Percentiles rank a stretch among this genome's conserved stretches.
Evolutionary conservation across 2,888 invertebrate genomes (phyloP).

Genomic region (Eudemis profundana): DNA sequence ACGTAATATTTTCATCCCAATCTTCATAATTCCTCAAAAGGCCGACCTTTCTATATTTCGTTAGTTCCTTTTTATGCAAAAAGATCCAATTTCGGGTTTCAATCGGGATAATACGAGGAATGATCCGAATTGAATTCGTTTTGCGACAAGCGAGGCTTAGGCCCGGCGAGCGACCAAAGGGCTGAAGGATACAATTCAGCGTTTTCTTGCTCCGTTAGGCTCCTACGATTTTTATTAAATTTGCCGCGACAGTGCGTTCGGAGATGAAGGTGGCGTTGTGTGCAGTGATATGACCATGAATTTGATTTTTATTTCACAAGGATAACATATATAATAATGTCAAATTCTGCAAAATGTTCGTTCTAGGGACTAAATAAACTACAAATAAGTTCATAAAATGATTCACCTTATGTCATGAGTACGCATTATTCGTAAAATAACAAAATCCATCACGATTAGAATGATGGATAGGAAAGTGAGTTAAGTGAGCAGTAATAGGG

Average conservation of each 20-base stretch:
- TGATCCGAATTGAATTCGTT: constrained; percentile 82
- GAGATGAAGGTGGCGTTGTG: constrained; percentile 14
- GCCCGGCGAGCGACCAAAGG: constrained; percentile 49
- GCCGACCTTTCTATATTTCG: constrained; percentile 65
- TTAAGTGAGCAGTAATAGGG: too few relatives aligned
- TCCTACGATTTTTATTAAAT: constrained; percentile 76
- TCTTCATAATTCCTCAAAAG: constrained; percentile 63
- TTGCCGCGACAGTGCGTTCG: constrained; percentile 54
- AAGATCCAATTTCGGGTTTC: constrained; percentile 77
- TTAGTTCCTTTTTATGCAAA: constrained; percentile 82
- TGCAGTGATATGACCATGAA: constrained; percentile 47
- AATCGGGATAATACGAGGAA: constrained; percentile 82
- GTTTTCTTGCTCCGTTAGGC: constrained; percentile 69
- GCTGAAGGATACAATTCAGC: constrained; percentile 72
- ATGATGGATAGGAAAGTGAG: too few relatives aligned
- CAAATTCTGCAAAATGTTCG: too few relatives aligned
- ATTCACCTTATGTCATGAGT: too few relatives aligned
- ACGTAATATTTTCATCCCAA: constrained; percentile 41
- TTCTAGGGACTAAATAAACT: too few relatives aligned
- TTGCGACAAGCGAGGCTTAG: constrained; percentile 58
- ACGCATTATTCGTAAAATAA: too few relatives aligned
- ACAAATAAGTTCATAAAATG: too few relatives aligned
- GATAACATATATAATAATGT: neutral
- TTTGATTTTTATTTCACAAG: constrained; percentile 19
- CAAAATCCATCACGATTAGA: too few relatives aligned